Evolutionary conservation across 2,113 vertebrate species (phyloP), one percentile per base, ranked within the genome.

Genomic region (Sylvia atricapilla): DNA sequence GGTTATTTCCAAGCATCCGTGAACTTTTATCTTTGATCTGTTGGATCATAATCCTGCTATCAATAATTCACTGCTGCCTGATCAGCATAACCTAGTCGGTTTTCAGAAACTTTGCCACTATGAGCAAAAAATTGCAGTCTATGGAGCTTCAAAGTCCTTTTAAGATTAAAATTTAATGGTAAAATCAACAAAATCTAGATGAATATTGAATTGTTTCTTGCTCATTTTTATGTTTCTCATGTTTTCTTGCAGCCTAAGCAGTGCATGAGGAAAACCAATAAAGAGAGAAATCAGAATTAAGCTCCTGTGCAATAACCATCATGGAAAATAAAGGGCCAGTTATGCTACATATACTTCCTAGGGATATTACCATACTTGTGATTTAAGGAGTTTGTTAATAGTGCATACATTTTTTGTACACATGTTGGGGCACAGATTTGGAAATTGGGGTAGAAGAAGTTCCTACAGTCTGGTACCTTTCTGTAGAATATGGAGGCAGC

Each of bases 51-150:
- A 73, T 74, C 58, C 30, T 58, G 28, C 62, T 76, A 92, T 84
- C 82, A 95, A 93, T 93, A 92, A 88, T 93, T 93, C 68, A 97
- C 46, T 86, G 56, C 44, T 92, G 52, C 44, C 60, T 81, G 59
- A 92, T 80, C 79, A 95, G 87, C 41, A 67, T 59, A 88, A 80
- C 55, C 52, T n/a, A 80, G 28, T 55, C 75, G 70, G 31, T 74
- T 87, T 85, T 64, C 53, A 82, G 60, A 91, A 93, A 82, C 58
- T n/a, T 82, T 73, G 30, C 49, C 50, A 93, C 37, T 41, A 21
- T 13, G 16, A 91, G 46, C 25, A 82, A 94, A 94, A 95, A 84
- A 27, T 0, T 1, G 4, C 24, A 44, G 47, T 43, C 52, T 31
- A 6, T n/a, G 17, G 28, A 4, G 30, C 55, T 82, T 94, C 84